These are phyloP conservation scores for Caenorhabditis afra DNA, from an alignment of 2,888 invertebrate species.

Conservation along the genomic window DNA sequence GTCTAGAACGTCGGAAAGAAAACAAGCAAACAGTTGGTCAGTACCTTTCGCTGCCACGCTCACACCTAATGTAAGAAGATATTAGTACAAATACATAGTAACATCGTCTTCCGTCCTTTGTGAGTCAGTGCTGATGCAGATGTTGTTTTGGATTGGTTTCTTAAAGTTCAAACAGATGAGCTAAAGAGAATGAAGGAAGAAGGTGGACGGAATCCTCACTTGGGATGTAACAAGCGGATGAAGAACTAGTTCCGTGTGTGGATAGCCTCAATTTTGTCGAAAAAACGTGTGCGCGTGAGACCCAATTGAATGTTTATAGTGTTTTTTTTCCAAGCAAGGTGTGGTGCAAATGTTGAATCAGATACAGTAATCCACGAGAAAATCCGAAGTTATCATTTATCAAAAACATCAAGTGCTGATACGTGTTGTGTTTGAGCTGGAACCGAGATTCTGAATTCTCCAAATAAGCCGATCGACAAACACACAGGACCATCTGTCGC, in stretches of 20 bases:
- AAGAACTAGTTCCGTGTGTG: conserved; percentile 51
- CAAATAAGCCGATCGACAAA: conserved; percentile 44
- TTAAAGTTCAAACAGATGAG: neutral
- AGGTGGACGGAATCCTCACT: conserved; percentile 23
- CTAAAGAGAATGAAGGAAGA: neutral
- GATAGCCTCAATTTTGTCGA: conserved; percentile 42
- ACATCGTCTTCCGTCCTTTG: conserved; percentile 3
- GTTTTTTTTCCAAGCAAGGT: neutral
- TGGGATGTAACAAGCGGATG: conserved; percentile 49
- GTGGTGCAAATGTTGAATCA: neutral
- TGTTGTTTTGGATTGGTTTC: too few relatives aligned
- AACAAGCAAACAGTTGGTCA: neutral
- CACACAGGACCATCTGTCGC: conserved; percentile 32
- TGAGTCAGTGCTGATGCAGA: conserved; percentile 27
- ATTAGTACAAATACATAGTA: conserved; percentile 28
- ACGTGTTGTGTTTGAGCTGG: neutral
- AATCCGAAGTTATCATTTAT: neutral
- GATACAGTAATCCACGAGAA: neutral
- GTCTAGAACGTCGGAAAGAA: neutral
- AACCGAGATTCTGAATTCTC: neutral
- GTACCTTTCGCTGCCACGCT: neutral
- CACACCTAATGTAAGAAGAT: conserved; percentile 18
- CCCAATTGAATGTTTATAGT: conserved; percentile 9
- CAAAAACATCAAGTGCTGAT: neutral
- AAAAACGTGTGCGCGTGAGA: conserved; percentile 17